A percentile compares a stretch with the other conserved stretches of the same genome.
Conservation (phyloP, 1,140 invertebrate genomes). For the Lucilia cuprina region DNA sequence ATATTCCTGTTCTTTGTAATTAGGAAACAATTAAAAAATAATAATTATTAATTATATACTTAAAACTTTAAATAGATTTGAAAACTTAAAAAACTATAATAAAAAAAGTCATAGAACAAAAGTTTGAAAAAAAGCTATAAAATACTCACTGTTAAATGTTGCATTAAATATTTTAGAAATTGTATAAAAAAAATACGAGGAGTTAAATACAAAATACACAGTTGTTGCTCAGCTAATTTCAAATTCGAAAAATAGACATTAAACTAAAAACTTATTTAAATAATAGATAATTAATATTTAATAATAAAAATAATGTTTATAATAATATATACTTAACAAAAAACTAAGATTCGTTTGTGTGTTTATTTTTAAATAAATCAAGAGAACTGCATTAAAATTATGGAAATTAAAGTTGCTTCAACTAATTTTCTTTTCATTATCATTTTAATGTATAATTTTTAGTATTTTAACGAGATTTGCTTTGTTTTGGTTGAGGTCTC, state of each 20-base stretch:
- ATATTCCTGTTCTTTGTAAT: neutral
- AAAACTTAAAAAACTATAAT: neutral
- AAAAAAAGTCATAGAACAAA: neutral
- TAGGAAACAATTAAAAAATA: neutral
- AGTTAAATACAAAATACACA: neutral
- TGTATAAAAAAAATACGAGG: neutral
- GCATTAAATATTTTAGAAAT: neutral
- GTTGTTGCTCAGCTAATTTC: neutral
- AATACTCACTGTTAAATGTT: too few relatives aligned
- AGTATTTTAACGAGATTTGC: slow-evolving; percentile 27
- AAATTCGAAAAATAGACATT: neutral
- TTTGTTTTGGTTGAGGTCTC: slow-evolving; percentile 30
- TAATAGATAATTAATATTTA: too few relatives aligned
- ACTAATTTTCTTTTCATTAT: neutral
- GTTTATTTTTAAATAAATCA: neutral
- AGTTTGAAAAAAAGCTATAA: too few relatives aligned
- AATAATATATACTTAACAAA: neutral
- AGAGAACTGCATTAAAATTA: slow-evolving; percentile 20
- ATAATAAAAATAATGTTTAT: too few relatives aligned
- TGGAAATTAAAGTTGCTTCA: neutral
- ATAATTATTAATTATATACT: neutral
- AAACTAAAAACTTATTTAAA: neutral
- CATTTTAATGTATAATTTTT: neutral
- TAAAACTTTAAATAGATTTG: neutral
- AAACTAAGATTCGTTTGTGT: slow-evolving; percentile 29